These are phyloP conservation scores for Australoheros facetus DNA, from an alignment of 2,797 vertebrate genomes.

Conservation along the genomic window DNA sequence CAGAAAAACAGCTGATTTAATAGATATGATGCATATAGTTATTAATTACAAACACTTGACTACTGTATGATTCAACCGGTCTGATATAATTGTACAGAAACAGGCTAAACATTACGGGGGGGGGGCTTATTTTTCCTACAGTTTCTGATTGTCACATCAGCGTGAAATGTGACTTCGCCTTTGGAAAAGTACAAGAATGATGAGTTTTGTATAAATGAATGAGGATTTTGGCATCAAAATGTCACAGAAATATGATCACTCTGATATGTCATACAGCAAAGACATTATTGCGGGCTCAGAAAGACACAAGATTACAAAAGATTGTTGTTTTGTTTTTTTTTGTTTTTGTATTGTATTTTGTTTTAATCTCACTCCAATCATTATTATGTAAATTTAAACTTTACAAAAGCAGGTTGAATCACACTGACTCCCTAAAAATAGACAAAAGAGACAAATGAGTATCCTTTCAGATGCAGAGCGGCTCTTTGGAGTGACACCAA, in stretches of 20 bases:
- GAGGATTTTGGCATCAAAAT: conserved; percentile 55
- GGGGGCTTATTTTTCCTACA: conserved; percentile 25
- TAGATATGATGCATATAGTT: conserved; percentile 60
- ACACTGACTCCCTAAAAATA: conserved; percentile 72
- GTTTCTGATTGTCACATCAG: conserved; percentile 50
- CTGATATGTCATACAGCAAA: conserved; percentile 66
- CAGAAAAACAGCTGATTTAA: conserved; percentile 59
- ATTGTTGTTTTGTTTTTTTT: neutral
- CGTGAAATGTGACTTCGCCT: conserved; percentile 57
- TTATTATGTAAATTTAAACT: conserved; percentile 65
- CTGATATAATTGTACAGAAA: conserved; percentile 62
- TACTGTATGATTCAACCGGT: conserved; percentile 52
- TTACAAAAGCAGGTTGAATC: conserved; percentile 66
- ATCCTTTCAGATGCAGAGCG: conserved; percentile 60
- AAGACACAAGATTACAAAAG: conserved; percentile 67
- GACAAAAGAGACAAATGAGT: conserved; percentile 69
- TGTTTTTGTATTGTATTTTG: neutral
- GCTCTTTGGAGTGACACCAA: conserved; percentile 77
- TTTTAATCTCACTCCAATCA: conserved; percentile 40
- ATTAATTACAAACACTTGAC: conserved; percentile 69
- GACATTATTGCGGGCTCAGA: conserved; percentile 70
- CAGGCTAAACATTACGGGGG: conserved; percentile 31
- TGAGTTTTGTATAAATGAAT: conserved; percentile 30
- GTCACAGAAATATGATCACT: conserved; percentile 59
- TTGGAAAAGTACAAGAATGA: conserved; percentile 40